Evolutionary conservation across 1,140 invertebrate genomes (phyloP).

Genomic region (Dreissena polymorpha): DNA sequence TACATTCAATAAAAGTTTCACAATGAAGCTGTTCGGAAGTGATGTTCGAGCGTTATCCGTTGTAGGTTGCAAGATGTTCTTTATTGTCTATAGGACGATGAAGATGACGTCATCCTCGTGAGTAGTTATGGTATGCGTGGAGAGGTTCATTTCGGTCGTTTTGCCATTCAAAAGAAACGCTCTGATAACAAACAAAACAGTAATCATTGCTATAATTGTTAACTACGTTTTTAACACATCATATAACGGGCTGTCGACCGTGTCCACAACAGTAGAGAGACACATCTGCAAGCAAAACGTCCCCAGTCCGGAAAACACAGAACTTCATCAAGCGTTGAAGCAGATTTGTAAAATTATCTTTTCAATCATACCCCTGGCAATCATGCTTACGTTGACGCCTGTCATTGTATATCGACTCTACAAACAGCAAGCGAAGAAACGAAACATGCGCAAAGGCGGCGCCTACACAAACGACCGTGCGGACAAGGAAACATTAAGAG

Average conservation of each 20-base stretch:
- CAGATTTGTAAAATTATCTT: slow-evolving; percentile 47
- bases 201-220: slow-evolving; percentile 19
- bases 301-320: slow-evolving; percentile 16
- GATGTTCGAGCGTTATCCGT: slow-evolving; percentile 52
- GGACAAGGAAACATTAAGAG: slow-evolving; percentile 25
- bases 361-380: slow-evolving; percentile 40
- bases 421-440: background rate
- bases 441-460: background rate
- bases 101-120: slow-evolving; percentile 66
- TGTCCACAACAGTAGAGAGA: slow-evolving; percentile 47
- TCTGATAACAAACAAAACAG: slow-evolving; percentile 50
- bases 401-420: slow-evolving; percentile 36
- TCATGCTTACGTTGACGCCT: slow-evolving; percentile 41
- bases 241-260: slow-evolving; percentile 45
- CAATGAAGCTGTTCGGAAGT: slow-evolving; percentile 42
- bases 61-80: slow-evolving; percentile 55
- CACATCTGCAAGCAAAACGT: slow-evolving; percentile 52
- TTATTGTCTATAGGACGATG: slow-evolving; percentile 50
- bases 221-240: slow-evolving; percentile 15
- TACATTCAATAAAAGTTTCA: slow-evolving; percentile 53
- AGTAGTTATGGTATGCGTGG: slow-evolving; percentile 57
- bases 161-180: slow-evolving; percentile 58
- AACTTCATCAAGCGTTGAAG: slow-evolving; percentile 31
- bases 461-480: background rate
- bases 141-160: too few species aligned